Base-by-base conservation (phyloP, 2,888 invertebrate genomes). In the Brenthis ino region DNA sequence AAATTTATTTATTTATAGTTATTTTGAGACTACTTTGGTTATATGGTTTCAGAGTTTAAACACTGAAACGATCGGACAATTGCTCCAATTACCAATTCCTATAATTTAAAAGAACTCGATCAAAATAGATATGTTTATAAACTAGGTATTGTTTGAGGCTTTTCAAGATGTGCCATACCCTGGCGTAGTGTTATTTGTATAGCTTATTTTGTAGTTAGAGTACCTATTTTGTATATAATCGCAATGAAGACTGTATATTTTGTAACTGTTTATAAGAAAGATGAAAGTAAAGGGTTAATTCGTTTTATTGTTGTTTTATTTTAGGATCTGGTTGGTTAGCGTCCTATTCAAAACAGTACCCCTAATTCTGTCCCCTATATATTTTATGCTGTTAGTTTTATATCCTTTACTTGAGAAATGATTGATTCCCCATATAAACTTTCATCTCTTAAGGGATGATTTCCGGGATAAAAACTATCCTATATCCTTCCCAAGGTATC, bases 211-310 rank as follows among this genome's bases (percentile, higher is more conserved):
- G 55, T n/a, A 64, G 57, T 57, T 51, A 28, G 28, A 28, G 3
- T 28, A 68, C 69, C 72, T 16, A 12, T 69, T 75, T 71, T 76
- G 75, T 76, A 71, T 75, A 87, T 86, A 84, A 77, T 76, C 79
- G 80, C 81, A 79, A 78, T 77, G 80, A 92, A 91, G 91, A 92
- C 91, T 92, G 91, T 92, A 90, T 90, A 91, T 91, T 90, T 89
- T 89, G 85, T 88, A 88, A 82, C 80, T 76, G 73, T 76, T 72
- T 77, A 74, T 71, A 73, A 72, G 68, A 72, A 58, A 69, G 67
- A 69, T 67, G 71, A 61, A 71, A 75, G 69, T 76, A 75, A 77
- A 77, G 37, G 65, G 68, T 67, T 73, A 66, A 65, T 56, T 65
- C 20, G 28, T 51, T 51, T 33, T 16, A 51, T 61, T 28, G 28